Base-by-base conservation (phyloP, 1,140 invertebrate genomes). In the Tetraneura akinire region DNA sequence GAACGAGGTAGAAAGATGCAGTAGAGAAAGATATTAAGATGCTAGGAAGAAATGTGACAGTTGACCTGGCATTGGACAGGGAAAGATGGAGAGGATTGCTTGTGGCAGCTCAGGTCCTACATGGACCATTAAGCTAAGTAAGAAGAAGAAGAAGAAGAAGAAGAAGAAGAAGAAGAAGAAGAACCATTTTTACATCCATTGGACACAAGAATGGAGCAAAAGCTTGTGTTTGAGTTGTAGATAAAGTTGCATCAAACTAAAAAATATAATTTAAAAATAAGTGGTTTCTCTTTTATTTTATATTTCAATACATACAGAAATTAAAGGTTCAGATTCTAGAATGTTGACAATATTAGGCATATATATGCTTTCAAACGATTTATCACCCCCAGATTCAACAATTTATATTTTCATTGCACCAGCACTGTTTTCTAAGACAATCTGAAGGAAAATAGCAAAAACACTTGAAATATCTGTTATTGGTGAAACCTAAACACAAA, bases 391-490 rank as follows among this genome's bases (percentile, higher is more conserved):
- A 21, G 93, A 86, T 87, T 98, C 96, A 6, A 90, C 87, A n/a
- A 92, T 87, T 83, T 93, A 95, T 3, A 97, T 84, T 83, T 92
- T 93, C 0, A 91, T 84, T 0, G 90, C 88, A n/a, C 87, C 87
- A 26, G 88, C 85, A n/a, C 87, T 89, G 84, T 98, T 98, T 86
- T 97, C 95, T 18, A 92, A 84, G 0, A 92, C 90, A 26, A 93
- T 85, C 83, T 97, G 92, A 10, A 92, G 82, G n/a, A 89, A 84
- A 26, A 90, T 88, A 3, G 88, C 88, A 1, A 94, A 84, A 5
- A 91, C 91, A 80, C 91, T 88, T 0, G 26, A 23, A 1, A 70
- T 23, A n/a, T 82, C 80, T 1, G 82, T 68, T 51, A 74, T 51
- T 49, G 82, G 55, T 32, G 76, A 57, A 37, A 68, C 23, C 78